Evolutionary conservation across 2,888 invertebrate genomes (phyloP), one percentile per base, ranked within the genome.

Genomic region (Drosophila ustulata): DNA sequence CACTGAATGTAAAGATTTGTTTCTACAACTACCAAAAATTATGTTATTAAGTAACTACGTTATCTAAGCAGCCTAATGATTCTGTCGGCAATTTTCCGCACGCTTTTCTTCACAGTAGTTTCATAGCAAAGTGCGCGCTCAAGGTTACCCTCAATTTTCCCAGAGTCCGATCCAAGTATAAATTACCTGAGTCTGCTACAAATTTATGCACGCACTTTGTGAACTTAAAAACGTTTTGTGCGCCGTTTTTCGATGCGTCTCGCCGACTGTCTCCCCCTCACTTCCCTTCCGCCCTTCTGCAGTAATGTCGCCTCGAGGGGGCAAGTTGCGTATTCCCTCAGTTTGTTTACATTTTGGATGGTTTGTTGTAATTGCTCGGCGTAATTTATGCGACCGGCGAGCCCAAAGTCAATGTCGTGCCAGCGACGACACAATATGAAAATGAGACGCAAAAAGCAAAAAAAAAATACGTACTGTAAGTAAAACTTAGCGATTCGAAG

Each of bases 311-410:
- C 46, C 49, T n/a, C 37, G 75, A 59, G 63, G 25, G 5, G 8
- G 47, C 9, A 64, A 64, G 71, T 59, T 72, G 77, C 69, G 74
- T 75, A 75, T 75, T 78, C 63, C 70, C 74, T 63, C 55, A 77
- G 76, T 78, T 75, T 78, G 64, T 77, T 76, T 67, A 75, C 61
- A 71, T 67, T 74, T 65, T 72, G 37, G 74, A 64, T 72, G 68
- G 68, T 58, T 68, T 71, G 61, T 59, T 74, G 88, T 82, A 84
- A 87, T 81, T 79, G 77, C 84, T 74, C 61, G 50, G 71, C 71
- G 73, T 81, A 88, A 85, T 88, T 86, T 88, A 88, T 86, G 87
- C 87, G 77, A 82, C 55, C 71, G 71, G 57, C 75, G 80, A 63
- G 52, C 68, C 68, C 86, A 85, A 86, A 88, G 87, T 88, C 89